Evolutionary conservation across 1,140 invertebrate species (phyloP).

Genomic region (Pogonomyrmex barbatus): DNA sequence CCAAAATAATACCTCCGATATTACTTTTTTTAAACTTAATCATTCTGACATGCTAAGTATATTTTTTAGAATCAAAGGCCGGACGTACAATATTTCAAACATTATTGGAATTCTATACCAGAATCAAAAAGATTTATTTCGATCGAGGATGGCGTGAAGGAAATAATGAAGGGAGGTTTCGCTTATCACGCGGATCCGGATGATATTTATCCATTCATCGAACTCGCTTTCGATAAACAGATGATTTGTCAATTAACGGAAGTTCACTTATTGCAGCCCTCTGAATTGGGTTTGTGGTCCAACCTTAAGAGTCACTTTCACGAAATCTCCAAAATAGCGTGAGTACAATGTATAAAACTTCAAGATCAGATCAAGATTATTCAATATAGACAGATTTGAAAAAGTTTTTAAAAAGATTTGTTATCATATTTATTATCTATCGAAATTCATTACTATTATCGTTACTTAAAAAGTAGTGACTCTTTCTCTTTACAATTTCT

Average conservation of each 20-base stretch:
- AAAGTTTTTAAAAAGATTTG: too few relatives aligned
- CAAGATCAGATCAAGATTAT: constrained; percentile 5
- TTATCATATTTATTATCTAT: too few relatives aligned
- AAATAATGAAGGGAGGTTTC: constrained; percentile 48
- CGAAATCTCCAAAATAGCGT: constrained; percentile 71
- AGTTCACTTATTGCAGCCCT: constrained; percentile 68
- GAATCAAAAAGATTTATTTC: constrained; percentile 42
- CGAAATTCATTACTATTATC: too few relatives aligned
- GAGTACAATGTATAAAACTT: background rate
- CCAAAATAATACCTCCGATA: background rate
- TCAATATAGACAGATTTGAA: background rate
- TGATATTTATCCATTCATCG: constrained; percentile 62
- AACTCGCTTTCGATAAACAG: constrained; percentile 54
- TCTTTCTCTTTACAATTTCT: too few relatives aligned
- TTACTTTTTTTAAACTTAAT: background rate
- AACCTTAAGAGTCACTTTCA: constrained; percentile 46
- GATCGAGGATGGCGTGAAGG: constrained; percentile 48
- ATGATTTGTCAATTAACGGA: constrained; percentile 76
- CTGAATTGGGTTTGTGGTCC: constrained; percentile 42
- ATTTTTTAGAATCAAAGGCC: constrained; percentile 32
- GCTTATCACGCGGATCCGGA: constrained; percentile 69
- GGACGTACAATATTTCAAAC: constrained; percentile 66
- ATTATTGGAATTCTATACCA: constrained; percentile 60
- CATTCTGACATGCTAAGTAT: background rate
- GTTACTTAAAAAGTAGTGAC: too few relatives aligned